Evolutionary conservation across 1,140 invertebrate species (phyloP), one percentile per base, ranked within the genome.

Genomic region (Pollicipes pollicipes): DNA sequence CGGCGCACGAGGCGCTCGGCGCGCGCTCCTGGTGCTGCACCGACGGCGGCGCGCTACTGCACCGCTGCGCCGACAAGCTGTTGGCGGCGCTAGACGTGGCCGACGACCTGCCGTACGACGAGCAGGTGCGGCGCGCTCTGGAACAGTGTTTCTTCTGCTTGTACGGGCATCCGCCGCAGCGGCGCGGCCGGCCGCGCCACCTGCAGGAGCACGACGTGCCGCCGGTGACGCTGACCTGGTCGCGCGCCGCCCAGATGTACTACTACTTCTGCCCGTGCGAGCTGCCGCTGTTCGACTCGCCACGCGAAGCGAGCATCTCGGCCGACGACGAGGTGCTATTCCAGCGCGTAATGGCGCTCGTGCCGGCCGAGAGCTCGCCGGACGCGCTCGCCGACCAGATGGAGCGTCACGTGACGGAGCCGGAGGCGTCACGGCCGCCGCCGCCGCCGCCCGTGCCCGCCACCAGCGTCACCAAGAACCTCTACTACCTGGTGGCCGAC

Each of bases 131-230:
- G 66, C 86, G 88, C 71, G 85, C 88, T 70, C 81, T 95, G 71
- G 92, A 95, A 76, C 93, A 97, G 79, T 88, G 90, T 75, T 87
- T 95, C 68, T 93, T 86, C 78, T 97, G 93, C 79, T 80, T 97
- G 2, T 96, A 90, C 79, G 87, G 88, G 29, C 90, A 94, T 82
- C 90, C 91, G 0, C 85, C 85, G 72, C 92, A 88, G 78, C 71
- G 30, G 69, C 71, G 37, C 17, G 75, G n/a, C n/a, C n/a, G 73
- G 72, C 72, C 75, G 70, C 74, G 76, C 72, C 84, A 91, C 80
- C 80, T 95, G 4, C 84, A 86, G 68, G 91, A 95, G 75, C 93
- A 96, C 77, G 87, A 87, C 74, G 86, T 87, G 0, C 82, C 83
- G 63, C 83, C 87, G 63, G 83, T 91, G 68, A 79, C 86, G 16